Evolutionary conservation across 2,888 invertebrate species (phyloP).

Genomic region (Aethes cnicana): DNA sequence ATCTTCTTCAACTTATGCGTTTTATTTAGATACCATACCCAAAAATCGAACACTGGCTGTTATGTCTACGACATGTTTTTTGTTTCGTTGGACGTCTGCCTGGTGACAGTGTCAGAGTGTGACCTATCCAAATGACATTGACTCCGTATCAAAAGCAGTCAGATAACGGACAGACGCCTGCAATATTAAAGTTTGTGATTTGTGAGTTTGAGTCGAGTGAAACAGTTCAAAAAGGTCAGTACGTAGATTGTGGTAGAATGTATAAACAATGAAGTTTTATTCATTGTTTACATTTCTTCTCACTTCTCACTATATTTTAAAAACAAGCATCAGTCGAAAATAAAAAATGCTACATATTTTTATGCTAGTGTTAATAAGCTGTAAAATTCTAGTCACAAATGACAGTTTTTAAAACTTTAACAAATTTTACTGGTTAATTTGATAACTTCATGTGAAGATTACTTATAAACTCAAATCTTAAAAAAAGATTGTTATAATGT

Average conservation of each 20-base stretch:
- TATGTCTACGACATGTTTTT: not conserved
- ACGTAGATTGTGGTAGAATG: not conserved
- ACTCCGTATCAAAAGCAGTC: not conserved
- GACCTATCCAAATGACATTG: too few relatives aligned
- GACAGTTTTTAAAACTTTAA: too few relatives aligned
- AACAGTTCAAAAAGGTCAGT: not conserved
- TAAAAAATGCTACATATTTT: too few relatives aligned
- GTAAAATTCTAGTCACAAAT: too few relatives aligned
- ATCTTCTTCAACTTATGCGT: not conserved
- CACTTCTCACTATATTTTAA: too few relatives aligned
- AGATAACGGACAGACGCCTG: not conserved
- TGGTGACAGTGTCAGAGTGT: not conserved
- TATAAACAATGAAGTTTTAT: not conserved
- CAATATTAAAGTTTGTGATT: not conserved
- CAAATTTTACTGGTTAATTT: too few relatives aligned
- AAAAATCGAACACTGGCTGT: not conserved
- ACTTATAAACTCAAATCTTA: too few relatives aligned
- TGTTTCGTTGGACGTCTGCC: not conserved
- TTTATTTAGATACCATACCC: not conserved
- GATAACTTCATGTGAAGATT: too few relatives aligned
- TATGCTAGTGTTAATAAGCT: too few relatives aligned
- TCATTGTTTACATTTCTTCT: too few relatives aligned
- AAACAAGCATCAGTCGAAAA: too few relatives aligned
- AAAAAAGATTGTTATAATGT: too few relatives aligned
- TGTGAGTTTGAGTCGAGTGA: not conserved